These are phyloP conservation scores for Chorisops tibialis DNA, from an alignment of 2,888 invertebrate species.

Conservation along the genomic window DNA sequence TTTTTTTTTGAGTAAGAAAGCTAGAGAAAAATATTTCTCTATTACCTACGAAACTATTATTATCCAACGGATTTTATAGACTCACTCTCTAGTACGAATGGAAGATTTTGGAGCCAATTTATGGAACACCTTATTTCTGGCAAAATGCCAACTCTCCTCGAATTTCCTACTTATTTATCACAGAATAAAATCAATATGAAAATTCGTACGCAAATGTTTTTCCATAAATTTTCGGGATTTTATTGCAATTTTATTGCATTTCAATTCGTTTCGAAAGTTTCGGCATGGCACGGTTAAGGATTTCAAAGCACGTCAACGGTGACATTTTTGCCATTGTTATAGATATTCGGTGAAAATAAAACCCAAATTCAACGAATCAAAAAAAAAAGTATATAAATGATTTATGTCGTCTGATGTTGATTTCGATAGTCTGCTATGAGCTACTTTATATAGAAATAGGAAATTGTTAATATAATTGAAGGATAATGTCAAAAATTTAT, in stretches of 20 bases:
- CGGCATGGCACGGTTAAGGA: background rate
- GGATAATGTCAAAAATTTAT: too few relatives aligned
- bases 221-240: constrained; percentile 15
- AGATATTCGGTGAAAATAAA: background rate
- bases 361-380: too few relatives aligned
- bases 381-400: too few relatives aligned
- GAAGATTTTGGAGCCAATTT: constrained; percentile 15
- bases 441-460: too few relatives aligned
- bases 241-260: constrained; percentile 20
- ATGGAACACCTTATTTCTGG: constrained; percentile 20
- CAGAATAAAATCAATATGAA: constrained; percentile 11
- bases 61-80: too few relatives aligned
- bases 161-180: constrained; percentile 21
- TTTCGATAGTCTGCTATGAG: too few relatives aligned
- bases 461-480: too few relatives aligned
- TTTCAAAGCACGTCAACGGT: constrained; percentile 4
- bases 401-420: too few relatives aligned
- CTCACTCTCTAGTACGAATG: too few relatives aligned
- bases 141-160: constrained; percentile 11
- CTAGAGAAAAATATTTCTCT: too few relatives aligned
- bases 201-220: constrained; percentile 2
- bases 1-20: too few relatives aligned
- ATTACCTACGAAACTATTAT: too few relatives aligned
- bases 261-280: constrained; percentile 7
- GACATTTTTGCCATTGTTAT: background rate